Evolutionary conservation across 1,140 invertebrate species (phyloP).

Genomic region (Adelges cooleyi): DNA sequence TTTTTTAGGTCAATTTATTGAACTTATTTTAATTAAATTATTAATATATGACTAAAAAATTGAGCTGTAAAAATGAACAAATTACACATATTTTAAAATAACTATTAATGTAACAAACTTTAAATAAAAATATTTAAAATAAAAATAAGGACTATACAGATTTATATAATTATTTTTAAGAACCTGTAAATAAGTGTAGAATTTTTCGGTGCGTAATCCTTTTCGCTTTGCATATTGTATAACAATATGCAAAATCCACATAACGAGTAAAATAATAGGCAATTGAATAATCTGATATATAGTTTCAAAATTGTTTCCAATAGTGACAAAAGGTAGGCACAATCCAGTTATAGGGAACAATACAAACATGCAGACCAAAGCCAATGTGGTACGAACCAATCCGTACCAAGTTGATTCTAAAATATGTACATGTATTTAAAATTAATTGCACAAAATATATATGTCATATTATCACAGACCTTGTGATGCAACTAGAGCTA

Average conservation of each 20-base stretch:
- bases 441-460: neutral
- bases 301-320: slow-evolving; percentile 42
- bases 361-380: slow-evolving; percentile 59
- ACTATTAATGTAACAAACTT: no score
- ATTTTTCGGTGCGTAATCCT: slow-evolving; percentile 3
- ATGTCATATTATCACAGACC: slow-evolving; percentile 36
- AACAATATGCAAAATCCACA: slow-evolving; percentile 15
- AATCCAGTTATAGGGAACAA: slow-evolving; percentile 66
- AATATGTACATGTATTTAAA: neutral
- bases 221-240: slow-evolving; percentile 5
- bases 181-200: slow-evolving; percentile 9
- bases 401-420: slow-evolving; percentile 47
- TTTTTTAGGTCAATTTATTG: no score
- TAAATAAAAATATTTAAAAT: no score
- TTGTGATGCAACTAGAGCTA: slow-evolving; percentile 64
- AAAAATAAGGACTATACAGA: no score
- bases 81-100: no score
- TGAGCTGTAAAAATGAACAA: no score
- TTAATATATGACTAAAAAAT: no score
- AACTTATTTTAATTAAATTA: no score
- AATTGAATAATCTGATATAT: slow-evolving; percentile 10
- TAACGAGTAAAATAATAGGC: neutral
- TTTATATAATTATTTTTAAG: neutral
- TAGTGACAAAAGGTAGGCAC: slow-evolving; percentile 59
- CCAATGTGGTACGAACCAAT: slow-evolving; percentile 59